Percentiles rank a stretch among this genome's conserved stretches.
Evolutionary conservation across 1,140 invertebrate genomes (phyloP).

Genomic region (Trinorchestia longiramus): DNA sequence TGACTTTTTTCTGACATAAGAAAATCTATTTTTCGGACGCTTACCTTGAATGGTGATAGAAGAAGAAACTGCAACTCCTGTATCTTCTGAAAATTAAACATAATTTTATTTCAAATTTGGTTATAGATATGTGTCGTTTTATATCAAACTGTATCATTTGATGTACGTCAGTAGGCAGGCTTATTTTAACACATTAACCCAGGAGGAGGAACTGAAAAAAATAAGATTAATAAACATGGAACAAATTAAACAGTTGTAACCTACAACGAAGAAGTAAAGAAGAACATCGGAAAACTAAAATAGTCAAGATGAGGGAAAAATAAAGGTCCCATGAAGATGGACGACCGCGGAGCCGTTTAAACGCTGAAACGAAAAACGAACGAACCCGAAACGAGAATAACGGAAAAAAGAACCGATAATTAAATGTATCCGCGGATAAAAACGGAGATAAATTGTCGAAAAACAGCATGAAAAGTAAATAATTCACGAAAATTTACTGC

Average conservation of each 20-base stretch:
- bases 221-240: slow-evolving; percentile 28
- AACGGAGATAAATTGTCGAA: neutral
- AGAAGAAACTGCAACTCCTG: neutral
- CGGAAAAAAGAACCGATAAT: neutral
- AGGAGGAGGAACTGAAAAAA: slow-evolving; percentile 33
- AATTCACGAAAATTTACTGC: neutral
- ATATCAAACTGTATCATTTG: neutral
- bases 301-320: neutral
- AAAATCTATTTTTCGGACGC: neutral
- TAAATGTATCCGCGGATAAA: neutral
- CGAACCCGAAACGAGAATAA: neutral
- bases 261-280: slow-evolving; percentile 1
- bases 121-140: neutral
- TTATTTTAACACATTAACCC: neutral
- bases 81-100: slow-evolving; percentile 7
- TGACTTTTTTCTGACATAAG: neutral
- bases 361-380: slow-evolving; percentile 6
- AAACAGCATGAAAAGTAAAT: neutral
- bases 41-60: slow-evolving; percentile 37
- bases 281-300: neutral
- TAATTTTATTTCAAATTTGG: neutral
- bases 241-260: neutral
- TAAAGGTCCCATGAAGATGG: neutral
- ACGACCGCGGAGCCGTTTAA: neutral
- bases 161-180: neutral